Conservation (phyloP, 2,113 vertebrate species). For the Piliocolobus tephrosceles region DNA sequence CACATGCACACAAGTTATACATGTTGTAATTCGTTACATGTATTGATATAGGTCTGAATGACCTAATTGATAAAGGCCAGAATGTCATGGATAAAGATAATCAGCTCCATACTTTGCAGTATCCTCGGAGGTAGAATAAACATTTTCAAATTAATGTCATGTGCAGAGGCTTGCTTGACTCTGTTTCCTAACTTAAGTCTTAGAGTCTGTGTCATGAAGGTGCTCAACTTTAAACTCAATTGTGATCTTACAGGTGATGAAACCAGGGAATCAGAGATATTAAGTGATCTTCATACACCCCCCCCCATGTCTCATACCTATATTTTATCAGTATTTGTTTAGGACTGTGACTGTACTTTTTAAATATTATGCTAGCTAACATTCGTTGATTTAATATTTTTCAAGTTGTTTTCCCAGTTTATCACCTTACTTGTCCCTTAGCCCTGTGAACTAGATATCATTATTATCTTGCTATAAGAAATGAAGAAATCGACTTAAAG, state of each 20-base stretch:
- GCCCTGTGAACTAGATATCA: background rate
- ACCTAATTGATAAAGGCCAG: background rate
- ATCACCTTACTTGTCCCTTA: background rate
- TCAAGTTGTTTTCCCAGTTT: background rate
- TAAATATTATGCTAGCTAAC: background rate
- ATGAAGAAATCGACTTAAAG: background rate
- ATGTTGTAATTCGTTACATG: background rate
- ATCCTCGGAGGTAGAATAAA: background rate
- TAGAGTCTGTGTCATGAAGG: background rate
- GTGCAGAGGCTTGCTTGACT: background rate
- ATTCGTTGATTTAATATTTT: background rate
- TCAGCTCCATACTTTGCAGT: background rate
- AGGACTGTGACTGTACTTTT: background rate
- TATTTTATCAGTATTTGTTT: background rate
- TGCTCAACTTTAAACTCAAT: background rate
- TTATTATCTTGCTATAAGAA: conserved; percentile 25
- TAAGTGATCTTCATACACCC: background rate
- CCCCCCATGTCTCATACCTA: background rate
- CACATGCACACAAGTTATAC: background rate
- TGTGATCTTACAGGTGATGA: background rate
- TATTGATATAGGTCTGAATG: background rate
- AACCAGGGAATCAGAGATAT: background rate
- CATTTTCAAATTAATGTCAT: background rate
- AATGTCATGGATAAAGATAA: background rate
- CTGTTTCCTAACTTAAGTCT: background rate